Percentiles rank a stretch among this genome's conserved stretches.
Evolutionary conservation across 2,797 vertebrate genomes (phyloP).

Genomic region (Oreonectes daqikongensis): DNA sequence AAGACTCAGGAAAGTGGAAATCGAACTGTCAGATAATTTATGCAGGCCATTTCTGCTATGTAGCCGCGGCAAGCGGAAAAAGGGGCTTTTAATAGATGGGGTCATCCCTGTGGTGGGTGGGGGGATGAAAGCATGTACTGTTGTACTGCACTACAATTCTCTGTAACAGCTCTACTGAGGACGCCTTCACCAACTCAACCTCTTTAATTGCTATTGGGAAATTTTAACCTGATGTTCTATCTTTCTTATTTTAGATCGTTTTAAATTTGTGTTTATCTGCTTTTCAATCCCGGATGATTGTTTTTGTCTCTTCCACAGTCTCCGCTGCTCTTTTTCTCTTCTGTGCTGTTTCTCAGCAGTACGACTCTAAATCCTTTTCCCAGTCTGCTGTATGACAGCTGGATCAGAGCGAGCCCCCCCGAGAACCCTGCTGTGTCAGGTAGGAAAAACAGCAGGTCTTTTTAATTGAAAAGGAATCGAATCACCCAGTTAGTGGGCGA

Average conservation of each 20-base stretch:
- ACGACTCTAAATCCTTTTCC: slow-evolving; percentile 25
- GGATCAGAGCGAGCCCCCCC: slow-evolving; percentile 43
- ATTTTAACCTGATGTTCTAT: background rate
- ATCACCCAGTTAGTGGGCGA: slow-evolving; percentile 39
- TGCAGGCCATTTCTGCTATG: slow-evolving; percentile 57
- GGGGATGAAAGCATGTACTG: background rate
- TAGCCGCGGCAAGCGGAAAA: slow-evolving; percentile 21
- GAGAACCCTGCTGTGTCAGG: slow-evolving; percentile 49
- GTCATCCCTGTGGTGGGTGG: slow-evolving; percentile 29
- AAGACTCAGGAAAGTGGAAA: slow-evolving; percentile 50
- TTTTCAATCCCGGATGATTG: background rate
- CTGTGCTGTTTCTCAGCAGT: slow-evolving; percentile 29
- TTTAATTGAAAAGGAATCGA: slow-evolving; percentile 56
- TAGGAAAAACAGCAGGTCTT: slow-evolving; percentile 43
- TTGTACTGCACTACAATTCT: slow-evolving; percentile 2
- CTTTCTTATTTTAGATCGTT: background rate
- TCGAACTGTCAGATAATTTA: slow-evolving; percentile 65
- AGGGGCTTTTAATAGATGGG: slow-evolving; percentile 48
- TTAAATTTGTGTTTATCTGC: background rate
- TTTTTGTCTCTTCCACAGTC: background rate
- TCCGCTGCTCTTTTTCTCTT: slow-evolving; percentile 29
- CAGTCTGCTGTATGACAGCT: slow-evolving; percentile 42
- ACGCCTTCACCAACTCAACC: slow-evolving; percentile 3
- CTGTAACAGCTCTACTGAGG: background rate
- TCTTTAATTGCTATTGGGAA: slow-evolving; percentile 1